Conservation (phyloP, 2,888 invertebrate genomes). For the Parapristionchus giblindavisi region DNA sequence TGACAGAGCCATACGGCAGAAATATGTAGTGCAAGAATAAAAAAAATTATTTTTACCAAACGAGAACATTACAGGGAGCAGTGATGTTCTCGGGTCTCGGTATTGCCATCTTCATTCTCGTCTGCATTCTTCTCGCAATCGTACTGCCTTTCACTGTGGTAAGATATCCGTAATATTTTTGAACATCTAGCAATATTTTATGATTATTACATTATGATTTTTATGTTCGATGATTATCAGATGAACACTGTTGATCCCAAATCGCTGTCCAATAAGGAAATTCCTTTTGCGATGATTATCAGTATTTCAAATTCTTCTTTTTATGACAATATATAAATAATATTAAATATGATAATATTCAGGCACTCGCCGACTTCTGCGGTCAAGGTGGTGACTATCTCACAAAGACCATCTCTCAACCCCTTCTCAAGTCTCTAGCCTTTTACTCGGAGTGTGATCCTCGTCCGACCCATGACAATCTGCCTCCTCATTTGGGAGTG, state of each 20-base stretch:
- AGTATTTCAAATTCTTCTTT: neutral
- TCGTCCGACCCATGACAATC: conserved; percentile 51
- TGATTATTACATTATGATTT: too few species aligned
- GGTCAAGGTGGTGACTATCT: conserved; percentile 56
- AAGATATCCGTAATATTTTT: too few species aligned
- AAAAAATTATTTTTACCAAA: neutral
- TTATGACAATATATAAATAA: neutral
- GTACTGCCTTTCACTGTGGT: conserved; percentile 62
- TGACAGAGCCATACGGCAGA: neutral
- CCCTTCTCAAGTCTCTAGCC: conserved; percentile 55
- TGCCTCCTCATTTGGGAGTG: conserved; percentile 43
- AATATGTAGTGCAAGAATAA: neutral
- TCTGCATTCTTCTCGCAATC: conserved; percentile 60
- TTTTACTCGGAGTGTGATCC: conserved; percentile 58
- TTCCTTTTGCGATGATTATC: neutral
- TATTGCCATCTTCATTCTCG: conserved; percentile 64
- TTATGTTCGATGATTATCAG: too few species aligned
- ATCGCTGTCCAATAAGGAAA: neutral
- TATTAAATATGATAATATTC: neutral
- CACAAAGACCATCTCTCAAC: conserved; percentile 47
- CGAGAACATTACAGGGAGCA: conserved; percentile 52
- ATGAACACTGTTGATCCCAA: neutral
- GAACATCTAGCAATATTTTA: too few species aligned
- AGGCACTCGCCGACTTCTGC: conserved; percentile 64
- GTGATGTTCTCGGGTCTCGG: conserved; percentile 67